These are phyloP conservation scores for Rutilus rutilus DNA, from an alignment of 2,113 vertebrate genomes.

Conservation along the genomic window DNA sequence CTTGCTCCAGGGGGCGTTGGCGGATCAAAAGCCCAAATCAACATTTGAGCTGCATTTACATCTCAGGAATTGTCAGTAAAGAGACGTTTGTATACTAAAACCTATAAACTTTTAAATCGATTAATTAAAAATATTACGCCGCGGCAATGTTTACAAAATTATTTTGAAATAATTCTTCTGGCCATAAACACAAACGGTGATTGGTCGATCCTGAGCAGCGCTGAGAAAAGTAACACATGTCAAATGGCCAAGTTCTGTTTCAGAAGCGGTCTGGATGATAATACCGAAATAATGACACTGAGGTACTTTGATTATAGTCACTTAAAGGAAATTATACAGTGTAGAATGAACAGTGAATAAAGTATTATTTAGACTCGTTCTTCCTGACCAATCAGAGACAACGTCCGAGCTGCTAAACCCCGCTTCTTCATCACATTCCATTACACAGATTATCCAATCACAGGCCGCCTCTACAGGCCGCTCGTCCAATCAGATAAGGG, in stretches of 20 bases:
- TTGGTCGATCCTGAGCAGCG: not conserved
- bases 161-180: not conserved
- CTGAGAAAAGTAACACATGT: not conserved
- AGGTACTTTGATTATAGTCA: not conserved
- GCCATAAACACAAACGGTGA: not conserved
- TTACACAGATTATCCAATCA: constrained; percentile 5
- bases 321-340: not conserved
- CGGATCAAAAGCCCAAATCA: not conserved
- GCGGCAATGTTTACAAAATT: not conserved
- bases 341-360: not conserved
- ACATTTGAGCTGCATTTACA: not conserved
- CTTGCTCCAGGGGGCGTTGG: not conserved
- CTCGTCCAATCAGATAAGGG: constrained; percentile 28
- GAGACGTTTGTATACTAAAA: too few relatives aligned
- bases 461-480: not conserved
- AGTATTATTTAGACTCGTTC: not conserved
- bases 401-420: not conserved
- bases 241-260: not conserved
- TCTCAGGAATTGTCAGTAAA: not conserved
- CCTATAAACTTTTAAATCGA: not conserved
- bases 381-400: not conserved
- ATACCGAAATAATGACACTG: not conserved
- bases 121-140: accelerated
- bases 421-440: not conserved
- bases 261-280: not conserved